Percentiles rank a stretch among this genome's conserved stretches.
phyloP scores from a whole-genome alignment of 1,140 invertebrate genomes.

The Aporrectodea caliginosa region DNA sequence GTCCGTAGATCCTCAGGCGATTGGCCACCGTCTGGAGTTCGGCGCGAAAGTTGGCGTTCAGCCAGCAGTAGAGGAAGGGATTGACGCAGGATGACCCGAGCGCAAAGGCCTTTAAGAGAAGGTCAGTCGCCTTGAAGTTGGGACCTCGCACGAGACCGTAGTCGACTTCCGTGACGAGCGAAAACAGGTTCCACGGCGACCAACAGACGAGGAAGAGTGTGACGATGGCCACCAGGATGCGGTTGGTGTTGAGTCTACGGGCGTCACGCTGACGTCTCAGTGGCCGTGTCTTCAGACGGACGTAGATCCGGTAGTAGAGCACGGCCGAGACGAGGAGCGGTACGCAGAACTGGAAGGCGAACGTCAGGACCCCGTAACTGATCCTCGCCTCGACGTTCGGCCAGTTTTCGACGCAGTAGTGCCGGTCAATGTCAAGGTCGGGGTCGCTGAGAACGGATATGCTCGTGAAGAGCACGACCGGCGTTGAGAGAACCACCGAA shows the following conservation, averaged over 20 bases:
- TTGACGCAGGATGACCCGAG: conserved; percentile 78
- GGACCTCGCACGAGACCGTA: conserved; percentile 26
- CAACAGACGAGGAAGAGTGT: conserved; percentile 83
- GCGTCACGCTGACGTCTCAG: conserved; percentile 71
- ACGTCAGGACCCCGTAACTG: conserved; percentile 43
- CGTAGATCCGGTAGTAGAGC: conserved; percentile 47
- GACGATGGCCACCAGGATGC: conserved; percentile 95
- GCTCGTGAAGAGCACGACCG: conserved; percentile 45
- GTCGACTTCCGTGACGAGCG: conserved; percentile 42
- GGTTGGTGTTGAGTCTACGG: conserved; percentile 66
- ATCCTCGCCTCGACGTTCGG: conserved; percentile 31
- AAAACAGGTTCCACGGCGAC: conserved; percentile 52
- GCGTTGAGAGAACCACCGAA: conserved; percentile 43
- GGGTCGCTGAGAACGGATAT: conserved; percentile 36
- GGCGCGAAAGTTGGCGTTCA: conserved; percentile 59
- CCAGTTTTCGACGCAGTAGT: conserved; percentile 49
- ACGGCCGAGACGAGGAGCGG: conserved; percentile 43
- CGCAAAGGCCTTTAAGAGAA: conserved; percentile 54
- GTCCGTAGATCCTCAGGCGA: no score
- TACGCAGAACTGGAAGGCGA: conserved; percentile 49
- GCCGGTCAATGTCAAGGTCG: conserved; percentile 35
- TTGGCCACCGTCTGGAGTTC: conserved; percentile 40
- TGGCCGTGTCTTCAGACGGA: conserved; percentile 41
- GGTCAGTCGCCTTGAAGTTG: conserved; percentile 45
- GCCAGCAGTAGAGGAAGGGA: conserved; percentile 71